phyloP scores from a whole-genome alignment of 2,113 vertebrate species.

The Raja brachyura region DNA sequence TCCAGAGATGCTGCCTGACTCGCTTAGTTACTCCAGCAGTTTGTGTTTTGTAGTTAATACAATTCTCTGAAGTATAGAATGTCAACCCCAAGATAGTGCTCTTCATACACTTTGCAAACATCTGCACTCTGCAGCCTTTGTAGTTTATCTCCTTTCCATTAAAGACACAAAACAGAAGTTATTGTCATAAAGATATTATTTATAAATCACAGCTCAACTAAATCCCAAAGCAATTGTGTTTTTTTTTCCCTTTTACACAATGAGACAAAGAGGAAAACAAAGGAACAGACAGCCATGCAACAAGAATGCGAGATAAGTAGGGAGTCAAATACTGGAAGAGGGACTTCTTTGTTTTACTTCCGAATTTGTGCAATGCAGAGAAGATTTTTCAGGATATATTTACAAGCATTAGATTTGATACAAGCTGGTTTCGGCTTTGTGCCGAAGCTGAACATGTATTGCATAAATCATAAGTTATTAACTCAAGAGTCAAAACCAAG shows the following conservation, averaged over 20 bases:
- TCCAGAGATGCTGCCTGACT: too few relatives aligned
- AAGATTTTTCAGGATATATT: neutral
- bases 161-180: neutral
- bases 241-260: neutral
- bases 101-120: neutral
- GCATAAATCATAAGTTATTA: conserved; percentile 3
- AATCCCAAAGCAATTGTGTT: neutral
- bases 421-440: neutral
- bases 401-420: neutral
- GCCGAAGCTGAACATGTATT: neutral
- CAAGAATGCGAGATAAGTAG: neutral
- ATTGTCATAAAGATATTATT: neutral
- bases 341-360: neutral
- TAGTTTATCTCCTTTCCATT: neutral
- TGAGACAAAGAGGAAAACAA: neutral
- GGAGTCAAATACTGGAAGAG: neutral
- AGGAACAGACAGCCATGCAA: neutral
- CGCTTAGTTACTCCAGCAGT: too few relatives aligned
- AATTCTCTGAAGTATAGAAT: neutral
- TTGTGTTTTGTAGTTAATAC: neutral
- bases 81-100: neutral
- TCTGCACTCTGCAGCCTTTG: neutral
- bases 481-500: conserved; percentile 5
- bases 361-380: neutral
- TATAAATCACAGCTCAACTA: neutral